Percentiles rank a stretch among this genome's conserved stretches.
Conservation (phyloP, 2,113 vertebrate species). For the Thymallus thymallus region DNA sequence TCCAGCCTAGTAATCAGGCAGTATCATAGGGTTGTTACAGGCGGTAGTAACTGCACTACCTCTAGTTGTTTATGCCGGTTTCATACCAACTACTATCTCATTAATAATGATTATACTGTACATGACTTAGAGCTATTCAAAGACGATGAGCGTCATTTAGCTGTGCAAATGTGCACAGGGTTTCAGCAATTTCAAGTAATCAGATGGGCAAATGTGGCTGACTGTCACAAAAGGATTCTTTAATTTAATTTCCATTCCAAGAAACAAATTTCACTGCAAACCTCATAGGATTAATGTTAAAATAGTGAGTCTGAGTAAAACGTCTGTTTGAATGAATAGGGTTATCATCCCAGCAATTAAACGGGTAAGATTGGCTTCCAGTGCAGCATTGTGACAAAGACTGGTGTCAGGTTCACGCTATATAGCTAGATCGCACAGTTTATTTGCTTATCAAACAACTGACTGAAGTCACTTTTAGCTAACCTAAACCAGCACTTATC, state of each 20-base stretch:
- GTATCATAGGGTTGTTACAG: too few relatives aligned
- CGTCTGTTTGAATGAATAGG: neutral
- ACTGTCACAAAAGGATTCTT: neutral
- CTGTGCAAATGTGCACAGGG: neutral
- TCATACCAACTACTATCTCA: too few relatives aligned
- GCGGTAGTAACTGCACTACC: too few relatives aligned
- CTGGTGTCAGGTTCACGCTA: neutral
- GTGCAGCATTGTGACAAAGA: neutral
- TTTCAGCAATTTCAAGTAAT: neutral
- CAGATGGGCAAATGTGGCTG: neutral
- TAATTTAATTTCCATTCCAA: neutral
- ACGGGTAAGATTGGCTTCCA: neutral
- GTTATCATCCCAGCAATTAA: neutral
- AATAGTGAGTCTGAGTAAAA: neutral
- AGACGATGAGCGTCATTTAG: neutral
- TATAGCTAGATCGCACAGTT: neutral
- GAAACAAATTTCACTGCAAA: neutral
- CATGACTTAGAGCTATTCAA: too few relatives aligned
- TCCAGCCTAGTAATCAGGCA: too few relatives aligned
- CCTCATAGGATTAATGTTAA: too few relatives aligned
- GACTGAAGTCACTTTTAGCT: neutral
- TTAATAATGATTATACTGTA: too few relatives aligned
- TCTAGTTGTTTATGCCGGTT: too few relatives aligned
- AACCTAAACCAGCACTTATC: too few relatives aligned
- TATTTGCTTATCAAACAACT: slow-evolving; percentile 1